Base-by-base conservation (phyloP, 30 jellyfish, hydroid and myxozoan species). In the Nemopilema nomurai region DNA sequence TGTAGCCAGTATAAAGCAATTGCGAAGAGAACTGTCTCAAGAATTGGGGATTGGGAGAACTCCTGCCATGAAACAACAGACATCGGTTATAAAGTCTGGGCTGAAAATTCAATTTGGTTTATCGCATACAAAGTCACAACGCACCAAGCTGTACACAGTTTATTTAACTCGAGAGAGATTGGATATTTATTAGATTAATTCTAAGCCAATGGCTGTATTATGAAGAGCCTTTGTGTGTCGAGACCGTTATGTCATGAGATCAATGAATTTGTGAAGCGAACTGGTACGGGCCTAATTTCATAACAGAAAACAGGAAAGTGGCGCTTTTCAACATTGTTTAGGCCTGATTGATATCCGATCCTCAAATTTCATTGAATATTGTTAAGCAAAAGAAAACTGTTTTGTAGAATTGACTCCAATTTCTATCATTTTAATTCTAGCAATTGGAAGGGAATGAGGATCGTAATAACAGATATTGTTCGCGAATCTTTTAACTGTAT, bases 181-280 rank as follows among this genome's bases (percentile, higher is more conserved):
- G 81, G 81, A 26, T 8, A 30, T 71, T 71, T 1, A 71, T 71
- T 71, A 1, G 29, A 29, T 71, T 71, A 71, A 24, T 41, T 6
- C 81, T 30, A 30, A 71, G 30, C 65, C 81, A 71, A 71, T 71
- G 50, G 20, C 1, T 30, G 18, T 71, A 62, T 28, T 65, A 25
- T 71, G 81, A 30, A 28, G 22, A 53, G 64, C 29, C 81, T 1
- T 71, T 71, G 81, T 30, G 41, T 65, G 24, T 16, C 29, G 81
- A 1, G 22, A 71, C 81, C 81, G 81, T 71, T 71, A 71, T 64
- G 57, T 13, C 57, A 13, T 41, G 13, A 41, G 57, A 41, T 41
- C 57, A 41, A 41, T 41, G 13, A 41, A 6, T 13, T 3, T 3
- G 9, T 41, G 57, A 41, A 41, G 57, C 57, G 57, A 13, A 6